Evolutionary conservation across 2,113 vertebrate genomes (phyloP).

Genomic region (Fulmarus glacialis): DNA sequence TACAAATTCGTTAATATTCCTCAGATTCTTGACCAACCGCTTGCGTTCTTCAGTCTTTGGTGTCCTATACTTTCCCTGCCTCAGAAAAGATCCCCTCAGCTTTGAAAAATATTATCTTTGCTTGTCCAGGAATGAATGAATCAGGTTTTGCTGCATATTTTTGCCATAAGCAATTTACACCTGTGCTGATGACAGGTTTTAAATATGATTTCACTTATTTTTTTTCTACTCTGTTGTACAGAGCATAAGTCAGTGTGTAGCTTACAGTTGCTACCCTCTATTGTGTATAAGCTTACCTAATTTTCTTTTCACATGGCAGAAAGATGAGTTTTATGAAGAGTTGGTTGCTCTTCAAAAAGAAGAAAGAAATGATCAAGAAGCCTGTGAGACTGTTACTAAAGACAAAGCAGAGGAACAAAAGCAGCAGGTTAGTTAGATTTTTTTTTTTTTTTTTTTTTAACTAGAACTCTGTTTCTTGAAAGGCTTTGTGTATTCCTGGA

Average conservation of each 20-base stretch:
- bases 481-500: not conserved
- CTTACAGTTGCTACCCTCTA: not conserved
- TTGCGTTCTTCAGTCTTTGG: not conserved
- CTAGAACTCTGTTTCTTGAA: not conserved
- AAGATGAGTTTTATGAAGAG: constrained; percentile 15
- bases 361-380: constrained; percentile 11
- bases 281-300: not conserved
- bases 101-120: not conserved
- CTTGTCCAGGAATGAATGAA: not conserved
- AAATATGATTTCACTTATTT: not conserved
- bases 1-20: not conserved
- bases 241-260: not conserved
- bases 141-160: not conserved
- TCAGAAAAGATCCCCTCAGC: not conserved
- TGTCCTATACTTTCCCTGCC: not conserved
- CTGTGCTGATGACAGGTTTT: not conserved
- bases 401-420: not conserved
- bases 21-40: not conserved
- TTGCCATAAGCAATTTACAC: not conserved
- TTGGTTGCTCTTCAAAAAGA: not conserved
- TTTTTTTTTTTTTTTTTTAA: not conserved
- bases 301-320: constrained; percentile 38
- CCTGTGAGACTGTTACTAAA: not conserved
- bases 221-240: not conserved
- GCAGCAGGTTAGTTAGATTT: not conserved